Conservation (phyloP, 92 coral and sea anemone species). For the Anthopleura xanthogrammica region DNA sequence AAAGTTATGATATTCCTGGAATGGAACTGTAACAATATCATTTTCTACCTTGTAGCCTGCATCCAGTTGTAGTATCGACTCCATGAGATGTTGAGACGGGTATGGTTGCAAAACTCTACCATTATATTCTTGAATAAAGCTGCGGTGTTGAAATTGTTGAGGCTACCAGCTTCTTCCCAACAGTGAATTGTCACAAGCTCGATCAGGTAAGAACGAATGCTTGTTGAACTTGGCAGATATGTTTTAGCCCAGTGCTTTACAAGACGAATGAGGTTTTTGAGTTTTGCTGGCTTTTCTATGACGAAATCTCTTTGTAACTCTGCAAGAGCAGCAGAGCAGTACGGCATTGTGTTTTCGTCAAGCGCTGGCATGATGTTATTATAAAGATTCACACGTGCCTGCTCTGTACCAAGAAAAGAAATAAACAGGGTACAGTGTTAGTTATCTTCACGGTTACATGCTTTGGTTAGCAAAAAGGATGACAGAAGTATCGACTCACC, state of each 20-base stretch:
- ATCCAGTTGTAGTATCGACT: not conserved
- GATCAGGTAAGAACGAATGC: slow-evolving; percentile 35
- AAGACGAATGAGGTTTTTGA: slow-evolving; percentile 54
- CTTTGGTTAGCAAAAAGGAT: too few relatives aligned
- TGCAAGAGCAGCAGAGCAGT: slow-evolving; percentile 41
- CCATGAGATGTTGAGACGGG: not conserved
- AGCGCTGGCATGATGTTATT: not conserved
- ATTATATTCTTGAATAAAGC: slow-evolving; percentile 25
- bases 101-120: not conserved
- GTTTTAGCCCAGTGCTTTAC: slow-evolving; percentile 38
- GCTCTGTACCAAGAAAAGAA: not conserved
- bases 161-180: slow-evolving; percentile 39
- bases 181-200: slow-evolving; percentile 48
- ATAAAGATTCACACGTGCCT: not conserved
- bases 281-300: slow-evolving; percentile 33
- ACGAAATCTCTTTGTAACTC: slow-evolving; percentile 47
- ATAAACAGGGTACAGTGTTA: not conserved
- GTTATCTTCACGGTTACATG: too few relatives aligned
- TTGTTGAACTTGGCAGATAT: not conserved
- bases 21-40: not conserved
- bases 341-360: not conserved
- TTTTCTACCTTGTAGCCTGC: not conserved
- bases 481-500: not conserved
- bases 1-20: too few relatives aligned
- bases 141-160: slow-evolving; percentile 24